phyloP scores from a whole-genome alignment of 1,140 invertebrate genomes.

The Drosophila santomea region DNA sequence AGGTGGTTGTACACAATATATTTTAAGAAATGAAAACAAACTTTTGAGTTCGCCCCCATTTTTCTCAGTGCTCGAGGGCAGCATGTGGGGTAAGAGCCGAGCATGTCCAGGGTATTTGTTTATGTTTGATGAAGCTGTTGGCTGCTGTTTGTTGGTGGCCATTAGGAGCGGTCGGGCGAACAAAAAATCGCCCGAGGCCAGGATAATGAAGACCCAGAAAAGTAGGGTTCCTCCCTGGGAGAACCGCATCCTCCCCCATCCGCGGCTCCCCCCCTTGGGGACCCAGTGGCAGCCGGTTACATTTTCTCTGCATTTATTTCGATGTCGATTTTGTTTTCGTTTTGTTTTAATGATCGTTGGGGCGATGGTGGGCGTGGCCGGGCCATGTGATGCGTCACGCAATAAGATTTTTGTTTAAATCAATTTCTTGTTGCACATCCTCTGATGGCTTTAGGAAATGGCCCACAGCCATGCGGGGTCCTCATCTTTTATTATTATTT shows the following conservation, averaged over 20 bases:
- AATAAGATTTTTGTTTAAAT: slow-evolving; percentile 64
- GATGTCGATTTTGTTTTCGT: slow-evolving; percentile 28
- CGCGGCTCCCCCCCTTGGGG: neutral
- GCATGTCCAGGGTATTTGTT: slow-evolving; percentile 66
- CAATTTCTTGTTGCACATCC: slow-evolving; percentile 44
- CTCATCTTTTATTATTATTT: slow-evolving; percentile 65
- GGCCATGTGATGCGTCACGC: slow-evolving; percentile 71
- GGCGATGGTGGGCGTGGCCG: slow-evolving; percentile 53
- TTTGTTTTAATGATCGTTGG: slow-evolving; percentile 51
- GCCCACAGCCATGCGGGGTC: slow-evolving; percentile 72
- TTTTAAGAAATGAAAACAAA: no score
- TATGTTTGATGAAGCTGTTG: slow-evolving; percentile 79
- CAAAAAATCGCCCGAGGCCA: slow-evolving; percentile 51
- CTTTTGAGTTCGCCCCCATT: neutral
- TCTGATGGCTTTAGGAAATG: slow-evolving; percentile 77
- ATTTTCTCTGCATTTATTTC: slow-evolving; percentile 35
- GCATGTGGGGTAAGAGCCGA: slow-evolving; percentile 50
- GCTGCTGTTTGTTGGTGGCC: slow-evolving; percentile 74
- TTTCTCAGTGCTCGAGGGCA: slow-evolving; percentile 9
- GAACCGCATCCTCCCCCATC: neutral
- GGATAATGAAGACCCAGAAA: slow-evolving; percentile 73
- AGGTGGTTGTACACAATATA: no score
- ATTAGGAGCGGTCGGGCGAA: slow-evolving; percentile 66
- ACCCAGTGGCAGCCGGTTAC: slow-evolving; percentile 19
- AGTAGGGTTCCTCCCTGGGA: slow-evolving; percentile 19